Percentiles rank a stretch among this genome's conserved stretches.
These are phyloP conservation scores for Drosophila ohnishii DNA, from an alignment of 1,140 invertebrate genomes.

Conservation along the genomic window DNA sequence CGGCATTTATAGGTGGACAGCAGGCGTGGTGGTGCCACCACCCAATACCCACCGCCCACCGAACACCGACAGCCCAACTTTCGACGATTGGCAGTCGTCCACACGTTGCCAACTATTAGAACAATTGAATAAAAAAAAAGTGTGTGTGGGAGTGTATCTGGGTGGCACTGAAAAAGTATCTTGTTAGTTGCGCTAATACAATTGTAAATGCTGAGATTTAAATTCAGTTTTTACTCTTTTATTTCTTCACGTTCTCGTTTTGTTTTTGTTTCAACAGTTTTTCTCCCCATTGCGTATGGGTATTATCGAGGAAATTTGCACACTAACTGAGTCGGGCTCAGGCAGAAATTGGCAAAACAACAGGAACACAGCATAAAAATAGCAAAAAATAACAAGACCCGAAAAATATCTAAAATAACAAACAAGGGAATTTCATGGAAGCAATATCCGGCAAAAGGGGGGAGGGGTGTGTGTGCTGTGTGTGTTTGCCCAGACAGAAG, in stretches of 20 bases:
- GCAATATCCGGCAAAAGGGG: constrained; percentile 20
- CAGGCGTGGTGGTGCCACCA: constrained; percentile 25
- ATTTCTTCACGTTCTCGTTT: constrained; percentile 16
- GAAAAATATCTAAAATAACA: constrained; percentile 49
- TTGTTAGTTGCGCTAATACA: constrained; percentile 67
- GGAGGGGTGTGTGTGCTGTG: background rate
- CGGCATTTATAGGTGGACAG: constrained; percentile 50
- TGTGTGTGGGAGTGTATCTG: constrained; percentile 29
- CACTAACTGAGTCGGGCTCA: constrained; percentile 29
- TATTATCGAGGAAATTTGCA: constrained; percentile 53
- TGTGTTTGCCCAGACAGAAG: constrained; percentile 26
- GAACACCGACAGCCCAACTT: constrained; percentile 13
- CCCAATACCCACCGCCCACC: background rate
- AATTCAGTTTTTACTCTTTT: constrained; percentile 45
- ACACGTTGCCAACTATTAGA: constrained; percentile 63
- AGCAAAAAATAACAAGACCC: constrained; percentile 33
- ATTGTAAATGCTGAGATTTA: constrained; percentile 69
- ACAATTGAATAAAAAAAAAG: constrained; percentile 54
- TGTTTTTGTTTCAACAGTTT: background rate
- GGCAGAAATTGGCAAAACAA: constrained; percentile 30
- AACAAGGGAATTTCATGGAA: constrained; percentile 31
- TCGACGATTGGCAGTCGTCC: constrained; percentile 27
- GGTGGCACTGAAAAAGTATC: constrained; percentile 60
- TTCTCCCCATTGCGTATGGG: constrained; percentile 14
- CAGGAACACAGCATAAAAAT: constrained; percentile 31